Evolutionary conservation across 2,113 vertebrate genomes (phyloP).

Genomic region (Neogobius melanostomus): DNA sequence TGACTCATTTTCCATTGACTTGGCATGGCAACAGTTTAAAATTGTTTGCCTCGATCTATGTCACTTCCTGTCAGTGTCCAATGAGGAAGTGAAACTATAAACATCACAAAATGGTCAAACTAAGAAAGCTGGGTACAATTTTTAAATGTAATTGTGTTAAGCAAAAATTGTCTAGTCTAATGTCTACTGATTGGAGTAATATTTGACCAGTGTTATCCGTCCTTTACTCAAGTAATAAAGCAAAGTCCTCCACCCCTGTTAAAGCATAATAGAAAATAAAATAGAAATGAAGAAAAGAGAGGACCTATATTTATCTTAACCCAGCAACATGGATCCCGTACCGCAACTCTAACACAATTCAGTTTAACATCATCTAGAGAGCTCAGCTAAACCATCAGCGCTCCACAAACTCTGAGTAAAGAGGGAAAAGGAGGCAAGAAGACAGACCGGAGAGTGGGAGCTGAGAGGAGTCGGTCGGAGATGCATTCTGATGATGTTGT

Average conservation of each 20-base stretch:
- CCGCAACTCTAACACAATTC: slow-evolving; percentile 50
- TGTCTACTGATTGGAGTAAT: too few relatives aligned
- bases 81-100: too few relatives aligned
- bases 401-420: slow-evolving; percentile 36
- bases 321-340: slow-evolving; percentile 56
- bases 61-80: too few relatives aligned
- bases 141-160: too few relatives aligned
- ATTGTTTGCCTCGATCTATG: too few relatives aligned
- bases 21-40: too few relatives aligned
- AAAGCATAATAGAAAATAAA: neutral
- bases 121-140: too few relatives aligned
- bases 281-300: slow-evolving; percentile 30
- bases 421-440: slow-evolving; percentile 15
- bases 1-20: too few relatives aligned
- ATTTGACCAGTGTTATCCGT: too few relatives aligned
- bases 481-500: slow-evolving; percentile 12
- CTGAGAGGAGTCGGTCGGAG: slow-evolving; percentile 3
- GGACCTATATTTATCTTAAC: slow-evolving; percentile 60
- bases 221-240: too few relatives aligned
- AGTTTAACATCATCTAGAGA: slow-evolving; percentile 52
- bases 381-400: slow-evolving; percentile 27
- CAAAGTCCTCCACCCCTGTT: neutral
- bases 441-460: neutral
- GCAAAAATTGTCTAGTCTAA: too few relatives aligned
- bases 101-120: too few relatives aligned